These are phyloP conservation scores for Ceyx erithaca DNA, from an alignment of 2,797 vertebrate genomes.

Conservation along the genomic window DNA sequence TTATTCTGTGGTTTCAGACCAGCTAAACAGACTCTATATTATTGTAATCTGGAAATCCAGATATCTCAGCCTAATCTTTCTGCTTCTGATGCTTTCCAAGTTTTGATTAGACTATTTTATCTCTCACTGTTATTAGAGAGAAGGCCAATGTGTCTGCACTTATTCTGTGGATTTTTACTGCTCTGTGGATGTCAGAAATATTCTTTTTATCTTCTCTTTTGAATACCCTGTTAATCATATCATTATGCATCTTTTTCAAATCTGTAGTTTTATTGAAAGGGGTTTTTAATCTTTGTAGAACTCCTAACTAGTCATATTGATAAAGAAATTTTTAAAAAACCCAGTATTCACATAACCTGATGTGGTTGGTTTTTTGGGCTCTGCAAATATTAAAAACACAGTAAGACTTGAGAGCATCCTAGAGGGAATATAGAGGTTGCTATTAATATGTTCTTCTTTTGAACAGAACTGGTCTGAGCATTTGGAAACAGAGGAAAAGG, in stretches of 20 bases:
- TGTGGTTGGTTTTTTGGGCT: conserved; percentile 63
- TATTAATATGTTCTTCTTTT: conserved; percentile 70
- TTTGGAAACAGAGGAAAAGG: conserved; percentile 69
- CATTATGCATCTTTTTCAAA: conserved; percentile 55
- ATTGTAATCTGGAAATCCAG: conserved; percentile 51
- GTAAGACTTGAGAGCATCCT: conserved; percentile 64
- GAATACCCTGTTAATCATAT: conserved; percentile 67
- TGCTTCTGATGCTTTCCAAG: conserved; percentile 1
- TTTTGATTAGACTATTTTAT: conserved; percentile 57
- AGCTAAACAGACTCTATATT: conserved; percentile 47
- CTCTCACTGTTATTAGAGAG: conserved; percentile 36
- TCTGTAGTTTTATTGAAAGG: conserved; percentile 58
- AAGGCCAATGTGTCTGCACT: conserved; percentile 31
- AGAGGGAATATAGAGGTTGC: conserved; percentile 68
- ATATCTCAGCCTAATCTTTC: conserved; percentile 39
- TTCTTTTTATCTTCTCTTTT: conserved; percentile 58
- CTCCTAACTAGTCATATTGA: conserved; percentile 49
- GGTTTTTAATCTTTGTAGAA: conserved; percentile 66
- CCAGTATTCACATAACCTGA: conserved; percentile 66
- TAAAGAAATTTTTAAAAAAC: conserved; percentile 65
- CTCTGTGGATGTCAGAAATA: conserved; percentile 50
- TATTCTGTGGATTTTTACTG: conserved; percentile 36
- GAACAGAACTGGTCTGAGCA: conserved; percentile 58
- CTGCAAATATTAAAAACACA: conserved; percentile 75
- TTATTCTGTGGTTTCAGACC: conserved; percentile 28